These are phyloP conservation scores for Troilus luridus DNA, from an alignment of 2,888 invertebrate species.

Conservation along the genomic window DNA sequence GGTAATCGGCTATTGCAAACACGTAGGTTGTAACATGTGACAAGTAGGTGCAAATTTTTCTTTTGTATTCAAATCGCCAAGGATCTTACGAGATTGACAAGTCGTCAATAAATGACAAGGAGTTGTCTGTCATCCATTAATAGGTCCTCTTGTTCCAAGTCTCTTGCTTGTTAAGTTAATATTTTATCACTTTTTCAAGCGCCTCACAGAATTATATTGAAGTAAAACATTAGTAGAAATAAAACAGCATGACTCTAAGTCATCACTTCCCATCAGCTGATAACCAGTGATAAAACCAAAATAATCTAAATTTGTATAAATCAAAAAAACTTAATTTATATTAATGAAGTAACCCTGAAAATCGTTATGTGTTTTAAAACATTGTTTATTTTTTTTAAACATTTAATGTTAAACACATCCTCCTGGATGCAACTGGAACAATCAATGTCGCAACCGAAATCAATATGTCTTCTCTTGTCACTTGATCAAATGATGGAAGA, in stretches of 20 bases:
- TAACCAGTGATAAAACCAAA: not conserved
- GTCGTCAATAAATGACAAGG: not conserved
- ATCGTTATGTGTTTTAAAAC: not conserved
- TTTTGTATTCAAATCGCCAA: slow-evolving; percentile 45
- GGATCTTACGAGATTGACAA: not conserved
- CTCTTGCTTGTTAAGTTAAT: not conserved
- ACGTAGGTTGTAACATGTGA: not conserved
- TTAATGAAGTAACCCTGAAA: not conserved
- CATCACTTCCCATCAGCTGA: not conserved
- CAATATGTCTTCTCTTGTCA: slow-evolving; percentile 23
- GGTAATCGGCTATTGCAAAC: not conserved
- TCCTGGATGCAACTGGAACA: not conserved
- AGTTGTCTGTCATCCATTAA: not conserved
- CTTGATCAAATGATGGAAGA: not conserved
- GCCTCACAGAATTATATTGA: not conserved
- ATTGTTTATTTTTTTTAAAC: not conserved
- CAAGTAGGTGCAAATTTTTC: not conserved
- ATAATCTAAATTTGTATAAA: not conserved
- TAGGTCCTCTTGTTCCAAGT: not conserved
- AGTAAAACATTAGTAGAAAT: not conserved
- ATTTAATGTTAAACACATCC: not conserved
- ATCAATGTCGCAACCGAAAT: not conserved
- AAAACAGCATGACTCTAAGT: not conserved
- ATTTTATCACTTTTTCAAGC: not conserved
- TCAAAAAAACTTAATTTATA: not conserved